These are phyloP conservation scores for Misgurnus anguillicaudatus DNA, from an alignment of 2,113 vertebrate species.

Conservation along the genomic window DNA sequence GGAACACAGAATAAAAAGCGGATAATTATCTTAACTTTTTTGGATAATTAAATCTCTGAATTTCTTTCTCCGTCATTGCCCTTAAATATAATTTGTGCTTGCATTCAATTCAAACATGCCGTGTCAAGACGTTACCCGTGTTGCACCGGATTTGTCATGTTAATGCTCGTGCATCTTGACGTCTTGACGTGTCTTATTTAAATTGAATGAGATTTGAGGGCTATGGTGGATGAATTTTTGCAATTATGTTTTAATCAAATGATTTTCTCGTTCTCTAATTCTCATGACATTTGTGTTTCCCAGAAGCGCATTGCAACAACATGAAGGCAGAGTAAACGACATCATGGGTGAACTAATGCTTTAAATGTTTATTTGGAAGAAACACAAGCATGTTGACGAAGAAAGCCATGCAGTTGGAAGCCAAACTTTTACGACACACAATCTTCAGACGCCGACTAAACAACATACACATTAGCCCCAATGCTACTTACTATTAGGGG, in stretches of 20 bases:
- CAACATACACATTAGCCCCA: slow-evolving; percentile 56
- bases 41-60: too few species aligned
- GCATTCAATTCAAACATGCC: too few species aligned
- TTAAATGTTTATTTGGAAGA: background rate
- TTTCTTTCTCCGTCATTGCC: too few species aligned
- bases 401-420: slow-evolving; percentile 70
- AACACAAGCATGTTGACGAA: background rate
- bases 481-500: slow-evolving; percentile 78
- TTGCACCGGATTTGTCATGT: too few species aligned
- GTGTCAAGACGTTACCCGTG: too few species aligned
- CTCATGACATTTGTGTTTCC: too few species aligned
- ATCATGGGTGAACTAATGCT: background rate
- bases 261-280: too few species aligned
- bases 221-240: background rate
- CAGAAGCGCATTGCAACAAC: background rate
- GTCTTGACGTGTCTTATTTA: background rate
- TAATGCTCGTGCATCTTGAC: background rate
- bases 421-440: slow-evolving; percentile 36
- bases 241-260: background rate
- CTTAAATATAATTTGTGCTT: too few species aligned
- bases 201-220: background rate
- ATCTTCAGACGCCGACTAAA: slow-evolving; percentile 47
- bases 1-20: background rate
- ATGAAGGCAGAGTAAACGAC: background rate
- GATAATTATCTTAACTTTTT: too few species aligned